phyloP scores from a whole-genome alignment of 2,888 invertebrate species.

The Crematogaster levior region DNA sequence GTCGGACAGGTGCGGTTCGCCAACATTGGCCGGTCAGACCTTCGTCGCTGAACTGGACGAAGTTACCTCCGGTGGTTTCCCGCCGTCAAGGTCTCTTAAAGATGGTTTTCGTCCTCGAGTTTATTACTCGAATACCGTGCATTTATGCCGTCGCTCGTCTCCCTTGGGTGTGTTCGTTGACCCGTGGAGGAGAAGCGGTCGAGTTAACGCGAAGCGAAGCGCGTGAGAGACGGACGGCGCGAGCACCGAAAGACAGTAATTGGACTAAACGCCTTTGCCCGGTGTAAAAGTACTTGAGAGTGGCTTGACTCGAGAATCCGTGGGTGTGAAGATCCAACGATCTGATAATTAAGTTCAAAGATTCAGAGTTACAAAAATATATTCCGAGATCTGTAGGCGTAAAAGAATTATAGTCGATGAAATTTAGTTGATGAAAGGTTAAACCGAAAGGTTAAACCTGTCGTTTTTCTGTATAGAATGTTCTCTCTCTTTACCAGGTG shows the following conservation, averaged over 20 bases:
- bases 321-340: slow-evolving; percentile 29
- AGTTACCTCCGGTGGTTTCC: slow-evolving; percentile 60
- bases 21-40: slow-evolving; percentile 45
- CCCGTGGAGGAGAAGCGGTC: slow-evolving; percentile 51
- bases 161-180: slow-evolving; percentile 57
- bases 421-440: slow-evolving; percentile 11
- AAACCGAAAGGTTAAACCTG: background rate
- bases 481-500: background rate
- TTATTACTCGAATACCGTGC: slow-evolving; percentile 58
- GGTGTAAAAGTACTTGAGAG: slow-evolving; percentile 49
- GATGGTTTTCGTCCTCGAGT: slow-evolving; percentile 58
- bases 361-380: background rate
- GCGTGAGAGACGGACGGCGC: slow-evolving; percentile 55
- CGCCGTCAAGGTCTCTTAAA: slow-evolving; percentile 62
- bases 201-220: slow-evolving; percentile 54
- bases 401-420: background rate
- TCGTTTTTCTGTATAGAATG: background rate
- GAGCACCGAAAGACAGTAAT: slow-evolving; percentile 55
- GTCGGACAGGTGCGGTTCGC: slow-evolving; percentile 46
- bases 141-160: slow-evolving; percentile 56
- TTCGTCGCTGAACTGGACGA: slow-evolving; percentile 43
- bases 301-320: slow-evolving; percentile 14
- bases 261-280: slow-evolving; percentile 56
- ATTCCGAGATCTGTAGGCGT: background rate
- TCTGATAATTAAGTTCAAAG: slow-evolving; percentile 26